phyloP scores from a whole-genome alignment of 2,888 invertebrate genomes.

The Caenorhabditis imperialis region DNA sequence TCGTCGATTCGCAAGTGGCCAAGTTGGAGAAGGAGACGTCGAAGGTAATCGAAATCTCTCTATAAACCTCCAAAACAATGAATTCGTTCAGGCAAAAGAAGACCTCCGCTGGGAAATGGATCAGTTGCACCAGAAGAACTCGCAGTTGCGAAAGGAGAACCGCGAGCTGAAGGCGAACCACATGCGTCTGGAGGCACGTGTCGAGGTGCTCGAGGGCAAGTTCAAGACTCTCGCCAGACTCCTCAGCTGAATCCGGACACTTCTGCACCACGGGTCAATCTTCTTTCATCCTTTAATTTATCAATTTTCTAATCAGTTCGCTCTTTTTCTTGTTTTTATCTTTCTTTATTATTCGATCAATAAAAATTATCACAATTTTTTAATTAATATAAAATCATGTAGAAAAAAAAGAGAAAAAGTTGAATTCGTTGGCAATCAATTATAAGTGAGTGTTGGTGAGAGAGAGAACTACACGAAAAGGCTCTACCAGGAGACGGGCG shows the following conservation, averaged over 20 bases:
- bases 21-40: slow-evolving; percentile 71
- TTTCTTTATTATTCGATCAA: background rate
- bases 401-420: slow-evolving; percentile 14
- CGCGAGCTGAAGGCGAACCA: slow-evolving; percentile 73
- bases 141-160: slow-evolving; percentile 70
- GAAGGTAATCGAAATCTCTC: slow-evolving; percentile 42
- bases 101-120: slow-evolving; percentile 76
- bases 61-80: background rate
- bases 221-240: slow-evolving; percentile 76
- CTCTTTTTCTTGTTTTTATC: background rate
- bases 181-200: slow-evolving; percentile 70
- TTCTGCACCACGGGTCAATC: slow-evolving; percentile 22
- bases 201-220: slow-evolving; percentile 74
- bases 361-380: background rate
- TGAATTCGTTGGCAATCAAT: slow-evolving; percentile 8
- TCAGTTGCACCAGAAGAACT: slow-evolving; percentile 74
- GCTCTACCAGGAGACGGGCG: slow-evolving; percentile 49
- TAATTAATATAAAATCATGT: background rate
- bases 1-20: slow-evolving; percentile 72
- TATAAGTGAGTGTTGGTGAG: slow-evolving; percentile 12
- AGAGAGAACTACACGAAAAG: slow-evolving; percentile 27
- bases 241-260: slow-evolving; percentile 54
- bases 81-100: slow-evolving; percentile 59
- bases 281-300: slow-evolving; percentile 1
- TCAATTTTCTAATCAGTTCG: no score